Base-by-base conservation (phyloP, 2,888 invertebrate genomes). In the Gandaritis pyraliata region DNA sequence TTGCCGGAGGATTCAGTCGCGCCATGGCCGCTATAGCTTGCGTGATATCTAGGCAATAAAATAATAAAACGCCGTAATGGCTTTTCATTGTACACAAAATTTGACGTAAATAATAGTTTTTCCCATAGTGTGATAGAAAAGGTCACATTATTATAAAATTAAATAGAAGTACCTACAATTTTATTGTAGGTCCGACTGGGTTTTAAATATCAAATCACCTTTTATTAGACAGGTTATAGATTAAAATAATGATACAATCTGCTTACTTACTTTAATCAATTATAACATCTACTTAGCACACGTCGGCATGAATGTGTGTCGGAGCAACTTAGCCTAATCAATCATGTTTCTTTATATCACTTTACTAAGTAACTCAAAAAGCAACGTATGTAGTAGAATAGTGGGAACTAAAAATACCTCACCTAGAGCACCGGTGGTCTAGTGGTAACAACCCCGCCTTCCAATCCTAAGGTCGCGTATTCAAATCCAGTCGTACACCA, bases 51-150 rank as follows among this genome's bases (percentile, higher is more conserved):
- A 71, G 72, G 72, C 69, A 75, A 73, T 77, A 73, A 72, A 69
- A 74, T 75, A 71, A 75, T 76, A 80, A 77, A 76, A 73, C 69
- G 69, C 68, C 68, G 75, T 74, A 79, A 80, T 74, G 68, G 58
- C 68, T 55, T 50, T 58, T 68, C 68, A 73, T 76, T 77, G 73
- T 75, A 65, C 62, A 70, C 70, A 73, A 45, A 76, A 76, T 73
- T 72, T 74, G 78, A 78, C 72, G 74, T 62, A 74, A 73, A 78
- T 78, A 74, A 77, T 77, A 73, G 73, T 62, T 68, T 64, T 66
- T 74, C 64, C 71, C 70, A 71, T 70, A 69, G 54, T 58, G 58
- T 50, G 60, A 67, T 52, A 47, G 66, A 68, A 65, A 65, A 65
- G 66, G 68, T 65, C 63, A 55, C 49, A 39, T 58, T 56, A 39